These are phyloP conservation scores for Sympetrum striolatum DNA, from an alignment of 2,888 invertebrate species.

Conservation along the genomic window DNA sequence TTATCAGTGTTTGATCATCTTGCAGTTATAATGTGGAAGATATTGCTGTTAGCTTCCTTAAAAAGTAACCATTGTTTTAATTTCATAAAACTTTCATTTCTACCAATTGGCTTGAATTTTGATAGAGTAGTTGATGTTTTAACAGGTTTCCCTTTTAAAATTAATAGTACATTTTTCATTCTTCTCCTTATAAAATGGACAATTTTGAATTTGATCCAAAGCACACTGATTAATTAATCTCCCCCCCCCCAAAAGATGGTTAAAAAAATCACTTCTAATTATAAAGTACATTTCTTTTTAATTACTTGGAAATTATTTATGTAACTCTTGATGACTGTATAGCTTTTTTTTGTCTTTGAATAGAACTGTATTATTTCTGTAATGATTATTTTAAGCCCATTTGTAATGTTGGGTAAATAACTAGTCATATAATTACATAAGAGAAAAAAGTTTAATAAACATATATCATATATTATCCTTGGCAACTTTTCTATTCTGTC, in stretches of 20 bases:
- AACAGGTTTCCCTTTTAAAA: not conserved
- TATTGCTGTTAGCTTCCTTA: not conserved
- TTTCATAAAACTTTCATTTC: not conserved
- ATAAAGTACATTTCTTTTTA: not conserved
- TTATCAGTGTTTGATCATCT: not conserved
- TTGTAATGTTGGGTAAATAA: not conserved
- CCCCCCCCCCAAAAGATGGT: not conserved
- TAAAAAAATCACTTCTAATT: too few relatives aligned
- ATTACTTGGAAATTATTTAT: not conserved
- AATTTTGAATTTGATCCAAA: not conserved
- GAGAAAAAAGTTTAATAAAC: not conserved
- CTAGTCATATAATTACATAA: slow-evolving; percentile 6
- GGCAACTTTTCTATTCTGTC: too few relatives aligned
- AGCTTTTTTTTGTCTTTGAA: not conserved
- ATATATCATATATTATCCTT: too few relatives aligned
- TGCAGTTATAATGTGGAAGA: not conserved
- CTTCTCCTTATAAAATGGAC: not conserved
- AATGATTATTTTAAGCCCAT: not conserved
- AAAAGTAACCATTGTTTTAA: not conserved
- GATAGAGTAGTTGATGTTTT: not conserved
- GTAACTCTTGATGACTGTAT: not conserved
- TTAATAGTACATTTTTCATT: not conserved
- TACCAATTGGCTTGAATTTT: too few relatives aligned
- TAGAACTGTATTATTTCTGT: slow-evolving; percentile 25
- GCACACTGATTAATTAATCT: not conserved